phyloP scores from a whole-genome alignment of 2,797 vertebrate species.

The Loriculus beryllinus region DNA sequence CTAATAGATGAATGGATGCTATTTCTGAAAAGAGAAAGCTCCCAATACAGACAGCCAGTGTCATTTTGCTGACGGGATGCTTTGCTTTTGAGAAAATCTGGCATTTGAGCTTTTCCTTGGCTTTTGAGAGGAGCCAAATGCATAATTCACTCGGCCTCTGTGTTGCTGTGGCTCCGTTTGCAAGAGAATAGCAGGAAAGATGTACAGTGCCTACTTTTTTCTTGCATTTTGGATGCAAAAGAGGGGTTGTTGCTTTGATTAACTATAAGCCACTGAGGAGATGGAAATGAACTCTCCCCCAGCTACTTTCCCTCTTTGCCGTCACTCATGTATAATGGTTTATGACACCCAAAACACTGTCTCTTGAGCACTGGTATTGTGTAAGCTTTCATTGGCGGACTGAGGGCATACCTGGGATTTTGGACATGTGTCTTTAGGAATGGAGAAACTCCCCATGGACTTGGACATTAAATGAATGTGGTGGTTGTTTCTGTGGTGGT shows the following conservation, averaged over 20 bases:
- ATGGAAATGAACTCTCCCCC: conserved; percentile 42
- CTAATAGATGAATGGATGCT: conserved; percentile 54
- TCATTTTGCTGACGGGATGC: conserved; percentile 50
- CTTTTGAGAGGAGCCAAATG: conserved; percentile 67
- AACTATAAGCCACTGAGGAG: conserved; percentile 28
- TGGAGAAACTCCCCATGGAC: not conserved
- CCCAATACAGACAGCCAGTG: conserved; percentile 41
- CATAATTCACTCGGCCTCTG: conserved; percentile 55
- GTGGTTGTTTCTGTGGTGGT: not conserved
- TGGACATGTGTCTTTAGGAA: not conserved
- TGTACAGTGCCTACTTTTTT: conserved; percentile 58
- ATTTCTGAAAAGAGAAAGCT: conserved; percentile 52
- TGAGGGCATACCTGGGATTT: not conserved
- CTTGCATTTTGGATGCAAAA: conserved; percentile 6
- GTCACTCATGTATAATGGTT: not conserved
- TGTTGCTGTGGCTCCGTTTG: conserved; percentile 53
- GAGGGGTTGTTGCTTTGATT: conserved; percentile 57
- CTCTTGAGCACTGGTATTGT: not conserved
- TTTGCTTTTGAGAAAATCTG: conserved; percentile 68
- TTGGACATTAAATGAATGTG: not conserved
- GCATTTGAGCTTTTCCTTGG: conserved; percentile 60
- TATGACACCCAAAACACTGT: not conserved
- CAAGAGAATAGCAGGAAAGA: conserved; percentile 66
- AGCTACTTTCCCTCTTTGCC: conserved; percentile 5
- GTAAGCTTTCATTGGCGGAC: not conserved